Conservation (phyloP, 2,797 vertebrate species). For the Psittacula derbiana region DNA sequence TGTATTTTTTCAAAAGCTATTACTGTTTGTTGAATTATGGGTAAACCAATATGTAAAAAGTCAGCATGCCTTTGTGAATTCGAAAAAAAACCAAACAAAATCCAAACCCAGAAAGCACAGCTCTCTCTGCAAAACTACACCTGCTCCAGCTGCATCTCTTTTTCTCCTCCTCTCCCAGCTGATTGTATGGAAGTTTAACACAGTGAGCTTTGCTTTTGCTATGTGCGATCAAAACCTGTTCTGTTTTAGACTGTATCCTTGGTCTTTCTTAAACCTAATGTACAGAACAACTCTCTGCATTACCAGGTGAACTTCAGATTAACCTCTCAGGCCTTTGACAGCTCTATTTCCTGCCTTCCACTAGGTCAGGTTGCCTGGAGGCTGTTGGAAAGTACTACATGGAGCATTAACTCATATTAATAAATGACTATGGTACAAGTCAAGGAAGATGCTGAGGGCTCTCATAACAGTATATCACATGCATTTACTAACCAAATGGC, state of each 20-base stretch:
- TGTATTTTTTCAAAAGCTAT: neutral
- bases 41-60: neutral
- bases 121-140: neutral
- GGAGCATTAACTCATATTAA: neutral
- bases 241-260: neutral
- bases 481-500: neutral
- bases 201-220: neutral
- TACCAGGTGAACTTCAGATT: neutral
- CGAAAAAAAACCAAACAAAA: neutral
- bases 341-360: neutral
- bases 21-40: neutral
- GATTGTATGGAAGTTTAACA: neutral
- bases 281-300: neutral
- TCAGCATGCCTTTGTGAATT: neutral
- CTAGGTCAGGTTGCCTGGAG: neutral
- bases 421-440: accelerated
- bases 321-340: neutral
- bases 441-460: neutral
- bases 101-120: neutral
- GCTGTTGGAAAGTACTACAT: neutral
- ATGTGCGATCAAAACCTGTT: neutral
- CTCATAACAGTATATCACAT: accelerated
- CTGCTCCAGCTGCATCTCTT: neutral
- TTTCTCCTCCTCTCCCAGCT: neutral
- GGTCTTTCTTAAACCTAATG: neutral